Percentiles rank a stretch among this genome's conserved stretches.
Evolutionary conservation across 2,797 vertebrate genomes (phyloP).

Genomic region (Phataginus tricuspis): DNA sequence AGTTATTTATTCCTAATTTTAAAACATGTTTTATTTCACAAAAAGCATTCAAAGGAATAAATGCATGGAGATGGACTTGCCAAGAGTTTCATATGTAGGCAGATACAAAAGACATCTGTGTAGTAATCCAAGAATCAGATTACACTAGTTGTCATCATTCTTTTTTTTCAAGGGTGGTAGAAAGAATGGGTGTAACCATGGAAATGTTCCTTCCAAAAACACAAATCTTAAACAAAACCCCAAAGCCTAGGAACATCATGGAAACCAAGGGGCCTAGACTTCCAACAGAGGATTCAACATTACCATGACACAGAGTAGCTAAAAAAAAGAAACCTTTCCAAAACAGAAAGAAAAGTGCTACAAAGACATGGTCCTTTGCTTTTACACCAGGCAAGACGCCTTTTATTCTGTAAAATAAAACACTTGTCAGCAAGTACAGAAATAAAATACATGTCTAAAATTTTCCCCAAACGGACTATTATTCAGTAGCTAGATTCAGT

Average conservation of each 20-base stretch:
- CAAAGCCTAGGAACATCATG: constrained; percentile 64
- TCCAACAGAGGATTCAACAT: constrained; percentile 1
- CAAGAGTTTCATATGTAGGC: constrained; percentile 43
- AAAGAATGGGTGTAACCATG: constrained; percentile 69
- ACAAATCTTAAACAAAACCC: constrained; percentile 74
- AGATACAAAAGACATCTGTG: constrained; percentile 69
- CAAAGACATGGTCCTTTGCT: not conserved
- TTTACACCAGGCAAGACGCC: not conserved
- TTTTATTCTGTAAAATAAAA: constrained; percentile 47
- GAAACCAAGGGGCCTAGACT: constrained; percentile 47
- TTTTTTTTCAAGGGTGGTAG: constrained; percentile 15
- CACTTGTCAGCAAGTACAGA: constrained; percentile 21
- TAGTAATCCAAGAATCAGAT: constrained; percentile 73
- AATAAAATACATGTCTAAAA: constrained; percentile 14
- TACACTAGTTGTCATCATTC: constrained; percentile 1
- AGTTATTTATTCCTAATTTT: constrained; percentile 55
- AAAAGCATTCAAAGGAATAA: constrained; percentile 58
- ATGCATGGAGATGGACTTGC: constrained; percentile 46
- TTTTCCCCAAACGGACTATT: constrained; percentile 12
- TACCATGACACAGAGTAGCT: constrained; percentile 61
- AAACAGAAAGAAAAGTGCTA: not conserved
- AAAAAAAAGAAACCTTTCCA: constrained; percentile 51
- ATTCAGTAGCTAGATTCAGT: not conserved
- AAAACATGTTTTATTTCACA: constrained; percentile 54
- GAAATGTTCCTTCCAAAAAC: constrained; percentile 74